Conservation (phyloP, 2,113 vertebrate genomes). For the Laterallus jamaicensis region DNA sequence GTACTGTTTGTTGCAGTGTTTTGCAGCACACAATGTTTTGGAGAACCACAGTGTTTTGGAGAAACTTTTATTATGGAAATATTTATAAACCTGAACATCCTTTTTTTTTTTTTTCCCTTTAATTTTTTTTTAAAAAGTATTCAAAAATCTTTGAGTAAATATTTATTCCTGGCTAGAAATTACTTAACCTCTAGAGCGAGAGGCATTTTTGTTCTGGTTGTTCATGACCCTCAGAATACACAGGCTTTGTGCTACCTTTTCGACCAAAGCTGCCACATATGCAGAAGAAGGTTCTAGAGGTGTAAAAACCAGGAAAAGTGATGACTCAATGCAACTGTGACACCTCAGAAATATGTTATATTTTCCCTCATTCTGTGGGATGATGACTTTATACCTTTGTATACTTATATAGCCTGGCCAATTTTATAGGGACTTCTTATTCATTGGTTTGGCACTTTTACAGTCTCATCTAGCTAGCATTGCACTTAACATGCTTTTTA, state of each 20-base stretch:
- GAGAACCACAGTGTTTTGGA: not conserved
- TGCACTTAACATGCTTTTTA: not conserved
- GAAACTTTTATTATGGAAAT: not conserved
- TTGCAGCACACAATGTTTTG: not conserved
- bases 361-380: not conserved
- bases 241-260: not conserved
- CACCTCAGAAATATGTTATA: not conserved
- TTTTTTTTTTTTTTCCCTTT: not conserved
- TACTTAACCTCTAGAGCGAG: not conserved
- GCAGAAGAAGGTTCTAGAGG: not conserved
- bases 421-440: constrained; percentile 33
- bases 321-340: not conserved
- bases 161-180: constrained; percentile 8
- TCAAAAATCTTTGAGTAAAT: not conserved
- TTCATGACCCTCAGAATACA: not conserved
- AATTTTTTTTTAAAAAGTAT: not conserved
- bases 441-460: constrained; percentile 29
- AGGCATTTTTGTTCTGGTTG: not conserved
- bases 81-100: not conserved
- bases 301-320: not conserved
- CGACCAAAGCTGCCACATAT: not conserved
- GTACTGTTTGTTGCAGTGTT: not conserved
- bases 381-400: not conserved
- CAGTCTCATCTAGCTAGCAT: not conserved
- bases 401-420: not conserved